Percentiles rank a stretch among this genome's conserved stretches.
Evolutionary conservation across 2,113 vertebrate species (phyloP).

Genomic region (Egretta garzetta): DNA sequence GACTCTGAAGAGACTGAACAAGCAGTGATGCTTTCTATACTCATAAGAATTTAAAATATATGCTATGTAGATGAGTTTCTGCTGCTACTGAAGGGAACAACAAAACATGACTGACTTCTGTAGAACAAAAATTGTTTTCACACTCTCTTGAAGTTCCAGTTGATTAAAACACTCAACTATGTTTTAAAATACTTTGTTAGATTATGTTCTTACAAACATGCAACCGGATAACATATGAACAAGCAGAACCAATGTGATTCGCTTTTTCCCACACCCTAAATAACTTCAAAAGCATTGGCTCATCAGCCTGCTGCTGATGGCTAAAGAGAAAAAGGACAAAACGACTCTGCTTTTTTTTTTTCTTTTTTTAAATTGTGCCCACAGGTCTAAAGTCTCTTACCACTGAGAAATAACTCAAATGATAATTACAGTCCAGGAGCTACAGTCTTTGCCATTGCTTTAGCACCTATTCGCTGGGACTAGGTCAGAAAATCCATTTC

Average conservation of each 20-base stretch:
- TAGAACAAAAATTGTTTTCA: neutral
- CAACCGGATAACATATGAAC: neutral
- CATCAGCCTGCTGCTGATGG: neutral
- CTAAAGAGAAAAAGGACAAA: neutral
- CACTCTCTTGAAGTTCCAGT: neutral
- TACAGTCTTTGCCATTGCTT: constrained; percentile 17
- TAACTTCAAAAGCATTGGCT: neutral
- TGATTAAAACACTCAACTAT: neutral
- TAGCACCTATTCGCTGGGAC: constrained; percentile 1
- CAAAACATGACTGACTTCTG: neutral
- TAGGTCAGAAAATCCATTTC: constrained; percentile 44
- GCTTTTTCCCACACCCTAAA: neutral
- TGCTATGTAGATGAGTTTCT: neutral
- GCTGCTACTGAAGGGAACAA: neutral
- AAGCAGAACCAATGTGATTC: neutral
- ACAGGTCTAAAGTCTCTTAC: neutral
- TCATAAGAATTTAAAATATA: neutral
- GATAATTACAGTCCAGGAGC: neutral
- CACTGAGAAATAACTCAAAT: neutral
- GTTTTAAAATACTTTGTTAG: neutral
- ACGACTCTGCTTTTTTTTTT: neutral
- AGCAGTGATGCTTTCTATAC: neutral
- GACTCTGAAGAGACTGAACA: neutral
- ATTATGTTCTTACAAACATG: neutral
- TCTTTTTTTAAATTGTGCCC: neutral